A percentile compares a stretch with the other conserved stretches of the same genome.
Conservation (phyloP, 2,797 vertebrate species). For the Ispidina lecontei region DNA sequence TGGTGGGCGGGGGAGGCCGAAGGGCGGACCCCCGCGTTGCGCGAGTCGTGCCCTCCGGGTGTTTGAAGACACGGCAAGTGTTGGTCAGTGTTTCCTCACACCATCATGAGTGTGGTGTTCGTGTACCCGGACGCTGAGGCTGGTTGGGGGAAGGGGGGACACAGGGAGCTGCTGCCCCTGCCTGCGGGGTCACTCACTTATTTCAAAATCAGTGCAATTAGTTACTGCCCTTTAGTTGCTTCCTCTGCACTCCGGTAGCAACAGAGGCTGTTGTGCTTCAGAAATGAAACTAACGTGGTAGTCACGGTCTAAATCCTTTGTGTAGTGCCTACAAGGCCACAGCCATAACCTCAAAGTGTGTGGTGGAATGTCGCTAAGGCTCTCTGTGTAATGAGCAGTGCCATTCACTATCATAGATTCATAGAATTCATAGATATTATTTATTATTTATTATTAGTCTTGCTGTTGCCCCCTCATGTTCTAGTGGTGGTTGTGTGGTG, state of each 20-base stretch:
- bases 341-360: fast-evolving
- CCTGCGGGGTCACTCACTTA: fast-evolving
- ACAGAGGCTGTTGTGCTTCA: neutral
- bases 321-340: neutral
- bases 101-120: fast-evolving
- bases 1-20: neutral
- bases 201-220: fast-evolving
- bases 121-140: too few species aligned
- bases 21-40: too few species aligned
- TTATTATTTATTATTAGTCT: neutral
- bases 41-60: too few species aligned
- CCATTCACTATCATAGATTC: neutral
- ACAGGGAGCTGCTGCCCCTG: neutral
- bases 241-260: too few species aligned
- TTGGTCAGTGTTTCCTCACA: neutral
- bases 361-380: neutral
- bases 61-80: fast-evolving
- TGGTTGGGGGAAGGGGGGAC: neutral
- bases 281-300: fast-evolving
- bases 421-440: too few species aligned
- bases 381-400: fast-evolving
- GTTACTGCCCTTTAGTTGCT: neutral
- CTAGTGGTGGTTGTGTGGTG: fast-evolving
- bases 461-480: neutral
- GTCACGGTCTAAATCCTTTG: fast-evolving